Evolutionary conservation across 2,113 vertebrate genomes (phyloP).

Genomic region (Halichoeres trimaculatus): DNA sequence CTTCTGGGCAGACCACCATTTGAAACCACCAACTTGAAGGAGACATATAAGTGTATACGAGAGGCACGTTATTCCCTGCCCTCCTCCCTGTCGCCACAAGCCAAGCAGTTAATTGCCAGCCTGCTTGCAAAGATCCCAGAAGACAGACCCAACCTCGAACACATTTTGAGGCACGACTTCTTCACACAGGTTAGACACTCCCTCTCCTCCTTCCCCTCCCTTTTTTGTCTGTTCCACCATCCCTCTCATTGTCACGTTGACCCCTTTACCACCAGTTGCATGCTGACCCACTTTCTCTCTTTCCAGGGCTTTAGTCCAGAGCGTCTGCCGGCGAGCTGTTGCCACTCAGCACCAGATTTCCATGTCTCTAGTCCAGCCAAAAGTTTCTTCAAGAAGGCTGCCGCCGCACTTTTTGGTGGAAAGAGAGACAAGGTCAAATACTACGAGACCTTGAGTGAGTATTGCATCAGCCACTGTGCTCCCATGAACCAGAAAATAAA

Average conservation of each 20-base stretch:
- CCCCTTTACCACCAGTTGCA: conserved; percentile 10
- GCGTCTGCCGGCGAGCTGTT: conserved; percentile 91
- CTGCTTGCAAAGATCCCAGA: conserved; percentile 94
- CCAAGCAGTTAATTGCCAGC: conserved; percentile 92
- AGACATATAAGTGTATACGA: conserved; percentile 95
- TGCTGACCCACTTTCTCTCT: conserved; percentile 58
- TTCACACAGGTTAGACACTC: conserved; percentile 91
- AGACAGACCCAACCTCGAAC: conserved; percentile 92
- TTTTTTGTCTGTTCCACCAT: neutral
- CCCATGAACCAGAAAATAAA: neutral
- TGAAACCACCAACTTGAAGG: conserved; percentile 98
- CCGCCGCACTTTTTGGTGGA: conserved; percentile 96
- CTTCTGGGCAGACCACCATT: conserved; percentile 95
- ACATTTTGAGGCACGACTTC: conserved; percentile 94
- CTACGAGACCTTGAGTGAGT: conserved; percentile 95
- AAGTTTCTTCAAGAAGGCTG: conserved; percentile 98
- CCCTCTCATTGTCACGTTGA: conserved; percentile 35
- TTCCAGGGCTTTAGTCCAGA: conserved; percentile 96
- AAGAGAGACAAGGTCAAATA: conserved; percentile 98
- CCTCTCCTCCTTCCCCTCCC: neutral
- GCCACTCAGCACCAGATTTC: conserved; percentile 95
- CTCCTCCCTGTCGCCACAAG: conserved; percentile 89
- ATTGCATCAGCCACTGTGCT: conserved; percentile 19
- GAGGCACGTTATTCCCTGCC: conserved; percentile 95
- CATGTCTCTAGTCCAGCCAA: conserved; percentile 97